A percentile compares a stretch with the other conserved stretches of the same genome.
Evolutionary conservation across 2,888 invertebrate species (phyloP).

Genomic region (Sphinx pinastri): DNA sequence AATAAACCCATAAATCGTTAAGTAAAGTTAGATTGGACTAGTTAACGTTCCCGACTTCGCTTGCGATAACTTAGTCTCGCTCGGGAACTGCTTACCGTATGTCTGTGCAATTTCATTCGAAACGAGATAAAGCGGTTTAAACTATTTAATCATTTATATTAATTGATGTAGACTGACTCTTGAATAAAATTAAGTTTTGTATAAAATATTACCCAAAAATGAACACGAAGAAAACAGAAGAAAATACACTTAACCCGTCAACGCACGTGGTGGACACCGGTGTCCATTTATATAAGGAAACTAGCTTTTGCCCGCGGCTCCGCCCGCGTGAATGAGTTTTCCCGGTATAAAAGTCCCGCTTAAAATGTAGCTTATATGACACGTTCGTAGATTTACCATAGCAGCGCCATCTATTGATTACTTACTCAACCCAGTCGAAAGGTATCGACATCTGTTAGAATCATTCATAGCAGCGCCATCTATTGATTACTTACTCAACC

Average conservation of each 20-base stretch:
- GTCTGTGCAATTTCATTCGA: slow-evolving; percentile 28
- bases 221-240: neutral
- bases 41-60: slow-evolving; percentile 24
- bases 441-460: too few relatives aligned
- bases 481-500: too few relatives aligned
- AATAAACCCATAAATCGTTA: slow-evolving; percentile 18
- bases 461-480: too few relatives aligned
- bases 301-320: too few relatives aligned
- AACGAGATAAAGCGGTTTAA: slow-evolving; percentile 27
- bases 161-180: slow-evolving; percentile 11
- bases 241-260: neutral
- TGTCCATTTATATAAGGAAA: too few relatives aligned
- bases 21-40: slow-evolving; percentile 26
- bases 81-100: slow-evolving; percentile 26
- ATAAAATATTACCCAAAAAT: neutral
- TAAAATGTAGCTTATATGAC: too few relatives aligned
- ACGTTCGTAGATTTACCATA: too few relatives aligned
- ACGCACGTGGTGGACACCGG: too few relatives aligned
- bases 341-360: too few relatives aligned
- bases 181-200: neutral
- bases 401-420: too few relatives aligned
- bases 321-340: too few relatives aligned
- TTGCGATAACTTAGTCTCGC: slow-evolving; percentile 24
- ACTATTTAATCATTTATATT: slow-evolving; percentile 26
- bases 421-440: too few relatives aligned